These are phyloP conservation scores for Rhodinocichla rosea DNA, from an alignment of 2,113 vertebrate genomes.

Conservation along the genomic window DNA sequence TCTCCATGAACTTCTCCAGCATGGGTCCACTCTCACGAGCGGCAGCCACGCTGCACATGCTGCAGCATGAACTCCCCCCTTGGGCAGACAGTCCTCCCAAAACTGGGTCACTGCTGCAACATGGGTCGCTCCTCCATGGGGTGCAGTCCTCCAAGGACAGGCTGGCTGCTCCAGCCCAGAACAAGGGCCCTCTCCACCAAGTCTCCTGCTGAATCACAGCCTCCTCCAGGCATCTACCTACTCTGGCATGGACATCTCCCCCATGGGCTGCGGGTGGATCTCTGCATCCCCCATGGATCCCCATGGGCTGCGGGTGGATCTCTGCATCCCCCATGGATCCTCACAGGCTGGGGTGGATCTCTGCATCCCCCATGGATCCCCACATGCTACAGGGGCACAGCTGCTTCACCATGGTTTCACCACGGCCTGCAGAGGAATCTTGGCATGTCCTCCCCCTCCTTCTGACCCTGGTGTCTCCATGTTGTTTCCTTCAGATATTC, in stretches of 20 bases:
- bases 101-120: not conserved
- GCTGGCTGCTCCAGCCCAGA: not conserved
- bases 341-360: no score
- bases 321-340: no score
- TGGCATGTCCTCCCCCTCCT: not conserved
- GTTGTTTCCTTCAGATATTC: not conserved
- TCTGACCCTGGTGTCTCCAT: not conserved
- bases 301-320: no score
- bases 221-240: not conserved
- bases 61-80: not conserved
- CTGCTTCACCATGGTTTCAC: not conserved
- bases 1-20: not conserved
- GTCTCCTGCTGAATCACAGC: not conserved
- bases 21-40: fast-evolving
- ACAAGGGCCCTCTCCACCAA: no score
- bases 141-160: not conserved
- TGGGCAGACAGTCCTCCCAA: not conserved
- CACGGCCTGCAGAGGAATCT: no score
- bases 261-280: no score
- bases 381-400: not conserved
- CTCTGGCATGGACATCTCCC: not conserved
- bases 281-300: no score
- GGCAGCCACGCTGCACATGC: not conserved
- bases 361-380: not conserved
- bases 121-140: no score